Evolutionary conservation across 2,113 vertebrate genomes (phyloP).

Genomic region (Anoura caudifer): DNA sequence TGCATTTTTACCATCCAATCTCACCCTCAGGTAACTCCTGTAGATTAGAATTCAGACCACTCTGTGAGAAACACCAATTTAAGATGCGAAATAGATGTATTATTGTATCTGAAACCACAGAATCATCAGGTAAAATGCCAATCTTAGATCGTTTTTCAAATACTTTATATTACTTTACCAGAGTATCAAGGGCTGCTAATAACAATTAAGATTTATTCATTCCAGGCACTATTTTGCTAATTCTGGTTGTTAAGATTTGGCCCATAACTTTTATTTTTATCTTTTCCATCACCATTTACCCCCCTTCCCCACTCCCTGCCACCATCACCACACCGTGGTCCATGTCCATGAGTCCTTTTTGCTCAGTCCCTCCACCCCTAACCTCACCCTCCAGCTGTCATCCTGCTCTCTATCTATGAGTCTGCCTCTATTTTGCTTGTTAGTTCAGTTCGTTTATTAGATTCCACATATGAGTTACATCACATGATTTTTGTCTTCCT

Average conservation of each 20-base stretch:
- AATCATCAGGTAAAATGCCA: slow-evolving; percentile 23
- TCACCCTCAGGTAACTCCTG: neutral
- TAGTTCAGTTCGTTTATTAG: no score
- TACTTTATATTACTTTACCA: neutral
- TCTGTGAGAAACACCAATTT: neutral
- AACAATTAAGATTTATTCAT: neutral
- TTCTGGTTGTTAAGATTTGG: neutral
- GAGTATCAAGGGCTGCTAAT: neutral
- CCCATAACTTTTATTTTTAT: neutral
- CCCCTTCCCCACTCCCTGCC: no score
- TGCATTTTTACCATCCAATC: neutral
- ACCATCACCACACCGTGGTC: no score
- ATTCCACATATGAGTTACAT: no score
- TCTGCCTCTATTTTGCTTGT: no score
- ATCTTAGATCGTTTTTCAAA: slow-evolving; percentile 19
- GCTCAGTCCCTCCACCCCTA: no score
- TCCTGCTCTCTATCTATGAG: no score
- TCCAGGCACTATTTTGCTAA: neutral
- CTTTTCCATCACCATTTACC: no score
- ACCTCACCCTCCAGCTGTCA: no score
- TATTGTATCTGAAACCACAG: neutral
- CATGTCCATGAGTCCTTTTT: no score
- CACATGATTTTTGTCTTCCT: no score
- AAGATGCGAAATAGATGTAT: neutral
- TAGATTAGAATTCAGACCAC: neutral